Evolutionary conservation across 1,140 invertebrate species (phyloP).

Genomic region (Temnothorax curvispinosus): DNA sequence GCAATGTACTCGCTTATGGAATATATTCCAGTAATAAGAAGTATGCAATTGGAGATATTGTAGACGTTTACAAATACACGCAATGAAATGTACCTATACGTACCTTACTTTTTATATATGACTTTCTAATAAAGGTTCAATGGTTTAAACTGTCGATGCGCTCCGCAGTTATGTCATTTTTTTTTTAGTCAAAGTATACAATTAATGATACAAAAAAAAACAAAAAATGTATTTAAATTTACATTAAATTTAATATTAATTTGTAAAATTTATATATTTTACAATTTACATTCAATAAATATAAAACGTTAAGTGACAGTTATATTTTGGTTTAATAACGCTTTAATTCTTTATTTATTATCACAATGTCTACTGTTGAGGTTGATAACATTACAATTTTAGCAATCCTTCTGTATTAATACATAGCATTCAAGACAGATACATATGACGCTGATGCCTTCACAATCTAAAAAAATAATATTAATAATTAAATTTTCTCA

Average conservation of each 20-base stretch:
- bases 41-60: neutral
- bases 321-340: neutral
- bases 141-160: neutral
- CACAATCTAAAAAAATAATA: slow-evolving; percentile 3
- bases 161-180: neutral
- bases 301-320: neutral
- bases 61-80: neutral
- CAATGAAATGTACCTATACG: no score
- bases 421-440: slow-evolving; percentile 47
- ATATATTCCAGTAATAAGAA: neutral
- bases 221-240: neutral
- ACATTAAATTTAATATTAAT: neutral
- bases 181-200: neutral
- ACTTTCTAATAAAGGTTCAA: neutral
- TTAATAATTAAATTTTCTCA: neutral
- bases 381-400: neutral
- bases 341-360: neutral
- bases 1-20: neutral
- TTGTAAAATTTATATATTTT: neutral
- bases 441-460: slow-evolving; percentile 47
- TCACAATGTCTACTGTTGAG: no score
- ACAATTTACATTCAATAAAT: neutral
- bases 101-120: neutral
- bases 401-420: neutral
- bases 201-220: neutral